These are phyloP conservation scores for Drosophila formosana DNA, from an alignment of 2,888 invertebrate species.

Conservation along the genomic window DNA sequence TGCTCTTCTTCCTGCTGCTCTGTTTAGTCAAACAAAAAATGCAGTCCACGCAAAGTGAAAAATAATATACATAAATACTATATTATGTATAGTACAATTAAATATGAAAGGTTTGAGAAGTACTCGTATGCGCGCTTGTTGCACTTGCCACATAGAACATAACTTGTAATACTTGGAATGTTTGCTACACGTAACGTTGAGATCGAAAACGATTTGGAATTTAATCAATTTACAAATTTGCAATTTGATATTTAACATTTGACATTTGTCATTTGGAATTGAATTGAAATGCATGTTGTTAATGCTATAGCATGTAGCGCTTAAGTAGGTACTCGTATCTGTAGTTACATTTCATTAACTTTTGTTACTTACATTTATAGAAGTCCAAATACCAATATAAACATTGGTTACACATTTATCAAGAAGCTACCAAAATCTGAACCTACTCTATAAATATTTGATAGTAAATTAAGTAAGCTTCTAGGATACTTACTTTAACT, in stretches of 20 bases:
- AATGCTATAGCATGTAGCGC: conserved; percentile 80
- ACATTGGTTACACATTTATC: conserved; percentile 17
- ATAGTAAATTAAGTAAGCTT: conserved; percentile 45
- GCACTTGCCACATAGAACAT: conserved; percentile 45
- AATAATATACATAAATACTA: conserved; percentile 2
- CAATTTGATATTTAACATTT: conserved; percentile 9
- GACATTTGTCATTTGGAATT: conserved; percentile 10
- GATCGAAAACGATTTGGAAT: conserved; percentile 15
- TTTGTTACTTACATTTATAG: conserved; percentile 81
- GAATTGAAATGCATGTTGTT: conserved; percentile 74
- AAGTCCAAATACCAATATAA: conserved; percentile 4
- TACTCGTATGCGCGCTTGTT: conserved; percentile 40
- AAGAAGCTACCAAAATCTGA: not conserved
- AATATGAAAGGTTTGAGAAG: conserved; percentile 10
- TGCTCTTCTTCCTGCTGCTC: conserved; percentile 12
- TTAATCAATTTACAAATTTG: not conserved
- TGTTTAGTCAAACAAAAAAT: conserved; percentile 18
- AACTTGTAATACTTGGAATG: conserved; percentile 30
- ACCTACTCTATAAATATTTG: conserved; percentile 12
- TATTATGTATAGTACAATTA: not conserved
- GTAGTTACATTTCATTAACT: conserved; percentile 68
- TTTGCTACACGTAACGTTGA: conserved; percentile 33
- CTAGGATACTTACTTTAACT: conserved; percentile 25
- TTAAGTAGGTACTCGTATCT: conserved; percentile 73
- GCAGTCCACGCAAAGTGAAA: conserved; percentile 4